phyloP scores from a whole-genome alignment of 2,888 invertebrate genomes.

The Euplexia lucipara region DNA sequence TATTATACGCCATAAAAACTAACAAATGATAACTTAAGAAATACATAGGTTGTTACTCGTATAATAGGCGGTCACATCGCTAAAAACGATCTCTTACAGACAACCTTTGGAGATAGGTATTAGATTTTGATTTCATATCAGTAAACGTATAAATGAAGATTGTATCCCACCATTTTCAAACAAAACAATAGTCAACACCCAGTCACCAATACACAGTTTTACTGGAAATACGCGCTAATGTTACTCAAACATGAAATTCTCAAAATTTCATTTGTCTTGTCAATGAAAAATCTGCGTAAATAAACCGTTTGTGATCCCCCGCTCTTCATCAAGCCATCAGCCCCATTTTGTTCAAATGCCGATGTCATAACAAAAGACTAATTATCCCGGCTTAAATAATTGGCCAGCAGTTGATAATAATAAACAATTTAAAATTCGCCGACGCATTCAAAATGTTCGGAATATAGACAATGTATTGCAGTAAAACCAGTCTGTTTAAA shows the following conservation, averaged over 20 bases:
- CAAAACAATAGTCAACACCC: no score
- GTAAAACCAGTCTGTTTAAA: constrained; percentile 42
- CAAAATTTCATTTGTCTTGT: constrained; percentile 9
- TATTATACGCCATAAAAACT: no score
- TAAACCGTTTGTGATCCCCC: constrained; percentile 17
- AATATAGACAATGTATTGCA: constrained; percentile 37
- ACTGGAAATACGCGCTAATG: no score
- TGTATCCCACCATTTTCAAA: no score
- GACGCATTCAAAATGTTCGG: constrained; percentile 59
- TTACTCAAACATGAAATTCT: background rate
- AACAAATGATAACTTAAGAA: no score
- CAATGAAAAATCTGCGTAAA: constrained; percentile 12
- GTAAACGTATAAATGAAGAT: no score
- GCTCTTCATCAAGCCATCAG: constrained; percentile 37
- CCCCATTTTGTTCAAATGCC: constrained; percentile 52
- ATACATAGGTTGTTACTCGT: no score
- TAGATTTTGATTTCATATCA: no score
- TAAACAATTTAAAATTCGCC: constrained; percentile 67
- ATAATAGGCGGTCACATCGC: no score
- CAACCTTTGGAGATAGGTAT: no score
- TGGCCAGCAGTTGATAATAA: constrained; percentile 62
- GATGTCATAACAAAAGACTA: constrained; percentile 61
- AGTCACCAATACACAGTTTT: background rate
- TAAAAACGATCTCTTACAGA: no score
- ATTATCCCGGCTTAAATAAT: constrained; percentile 67